These are phyloP conservation scores for Sigmodon hispidus DNA, from an alignment of 2,113 vertebrate species.

Conservation along the genomic window DNA sequence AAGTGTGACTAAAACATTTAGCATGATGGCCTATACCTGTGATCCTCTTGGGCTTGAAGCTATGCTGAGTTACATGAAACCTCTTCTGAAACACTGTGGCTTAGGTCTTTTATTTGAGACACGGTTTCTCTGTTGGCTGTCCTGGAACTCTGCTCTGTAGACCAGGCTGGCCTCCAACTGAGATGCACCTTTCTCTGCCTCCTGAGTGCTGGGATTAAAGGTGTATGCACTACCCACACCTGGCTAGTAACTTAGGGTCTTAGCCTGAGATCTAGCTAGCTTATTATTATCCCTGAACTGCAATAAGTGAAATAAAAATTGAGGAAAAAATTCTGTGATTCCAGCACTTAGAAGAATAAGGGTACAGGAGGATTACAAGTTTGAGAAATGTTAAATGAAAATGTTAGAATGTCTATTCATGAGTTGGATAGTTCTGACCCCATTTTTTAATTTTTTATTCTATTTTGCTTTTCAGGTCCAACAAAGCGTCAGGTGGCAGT, in stretches of 20 bases:
- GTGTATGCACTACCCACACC: no score
- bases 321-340: no score
- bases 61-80: neutral
- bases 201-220: neutral
- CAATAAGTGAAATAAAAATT: neutral
- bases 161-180: neutral
- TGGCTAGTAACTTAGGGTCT: neutral
- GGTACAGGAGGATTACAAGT: neutral
- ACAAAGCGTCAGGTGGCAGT: conserved; percentile 96
- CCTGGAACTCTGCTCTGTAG: neutral
- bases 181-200: neutral
- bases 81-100: neutral
- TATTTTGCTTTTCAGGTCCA: conserved; percentile 82
- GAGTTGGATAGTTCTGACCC: neutral
- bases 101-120: neutral
- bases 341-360: neutral
- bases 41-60: neutral
- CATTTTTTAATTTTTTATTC: neutral
- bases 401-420: neutral
- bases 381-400: neutral
- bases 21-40: neutral
- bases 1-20: neutral
- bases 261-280: neutral
- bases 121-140: neutral
- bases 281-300: neutral